Percentiles rank a stretch among this genome's conserved stretches.
Evolutionary conservation across 1,140 invertebrate genomes (phyloP).

Genomic region (Magallana ariakensis): DNA sequence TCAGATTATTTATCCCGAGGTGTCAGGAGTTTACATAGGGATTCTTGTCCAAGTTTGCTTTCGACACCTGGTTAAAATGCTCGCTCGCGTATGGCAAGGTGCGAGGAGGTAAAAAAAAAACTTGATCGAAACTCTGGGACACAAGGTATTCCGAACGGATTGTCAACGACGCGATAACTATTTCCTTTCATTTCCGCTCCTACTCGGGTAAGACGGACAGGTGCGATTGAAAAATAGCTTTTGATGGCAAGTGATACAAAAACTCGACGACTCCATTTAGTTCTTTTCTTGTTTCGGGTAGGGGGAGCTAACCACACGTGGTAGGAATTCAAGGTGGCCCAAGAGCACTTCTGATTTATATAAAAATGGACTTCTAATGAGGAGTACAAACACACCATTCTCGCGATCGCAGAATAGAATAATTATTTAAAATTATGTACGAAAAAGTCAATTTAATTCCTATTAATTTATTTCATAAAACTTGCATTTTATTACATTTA

Average conservation of each 20-base stretch:
- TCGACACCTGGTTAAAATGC: constrained; percentile 29
- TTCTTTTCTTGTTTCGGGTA: not conserved
- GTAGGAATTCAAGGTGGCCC: not conserved
- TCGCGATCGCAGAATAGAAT: too few species aligned
- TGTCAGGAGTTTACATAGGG: constrained; percentile 39
- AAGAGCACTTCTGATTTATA: too few species aligned
- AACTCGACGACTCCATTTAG: not conserved
- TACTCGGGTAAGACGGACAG: constrained; percentile 11
- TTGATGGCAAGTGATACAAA: constrained; percentile 26
- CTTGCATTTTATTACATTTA: too few species aligned
- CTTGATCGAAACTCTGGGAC: constrained; percentile 12
- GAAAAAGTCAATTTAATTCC: too few species aligned
- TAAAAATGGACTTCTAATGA: not conserved
- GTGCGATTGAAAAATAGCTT: constrained; percentile 26
- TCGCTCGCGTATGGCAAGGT: constrained; percentile 5
- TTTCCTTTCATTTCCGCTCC: constrained; percentile 23
- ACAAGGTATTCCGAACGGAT: constrained; percentile 30
- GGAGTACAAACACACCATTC: too few species aligned
- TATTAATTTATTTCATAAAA: too few species aligned
- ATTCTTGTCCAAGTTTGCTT: not conserved
- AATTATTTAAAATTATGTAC: too few species aligned
- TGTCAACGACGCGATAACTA: constrained; percentile 11
- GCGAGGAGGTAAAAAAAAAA: not conserved
- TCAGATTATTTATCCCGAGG: constrained; percentile 11
- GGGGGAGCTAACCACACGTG: not conserved